Percentiles rank a stretch among this genome's conserved stretches.
Conservation (phyloP, 2,797 vertebrate species). For the Poeciliopsis turneri region DNA sequence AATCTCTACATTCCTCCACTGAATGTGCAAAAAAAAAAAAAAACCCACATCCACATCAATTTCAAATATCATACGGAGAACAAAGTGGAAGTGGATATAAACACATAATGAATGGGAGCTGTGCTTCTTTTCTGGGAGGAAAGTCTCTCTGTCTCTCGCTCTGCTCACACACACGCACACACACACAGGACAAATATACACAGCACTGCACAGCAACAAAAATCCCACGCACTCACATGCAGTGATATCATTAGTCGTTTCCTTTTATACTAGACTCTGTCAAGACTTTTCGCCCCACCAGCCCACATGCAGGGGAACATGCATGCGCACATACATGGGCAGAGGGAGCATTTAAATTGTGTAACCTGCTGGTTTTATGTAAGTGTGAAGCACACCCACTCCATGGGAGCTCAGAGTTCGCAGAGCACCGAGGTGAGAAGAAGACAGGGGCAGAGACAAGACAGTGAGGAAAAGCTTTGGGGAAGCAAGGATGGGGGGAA, state of each 20-base stretch:
- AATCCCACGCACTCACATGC: slow-evolving; percentile 30
- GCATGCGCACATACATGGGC: slow-evolving; percentile 31
- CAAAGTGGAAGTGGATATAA: slow-evolving; percentile 22
- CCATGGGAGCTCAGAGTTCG: slow-evolving; percentile 64
- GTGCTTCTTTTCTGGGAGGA: slow-evolving; percentile 23
- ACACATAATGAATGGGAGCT: slow-evolving; percentile 19
- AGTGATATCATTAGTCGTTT: slow-evolving; percentile 33
- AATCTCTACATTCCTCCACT: not conserved
- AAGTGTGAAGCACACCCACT: slow-evolving; percentile 78
- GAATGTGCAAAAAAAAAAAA: not conserved
- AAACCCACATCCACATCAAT: slow-evolving; percentile 13
- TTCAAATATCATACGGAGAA: slow-evolving; percentile 23
- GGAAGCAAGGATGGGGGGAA: slow-evolving; percentile 2
- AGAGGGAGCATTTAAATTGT: slow-evolving; percentile 58
- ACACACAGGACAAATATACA: slow-evolving; percentile 16
- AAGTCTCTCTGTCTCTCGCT: slow-evolving; percentile 4
- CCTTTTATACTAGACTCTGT: slow-evolving; percentile 54
- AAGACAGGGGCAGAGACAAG: slow-evolving; percentile 24
- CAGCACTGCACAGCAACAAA: slow-evolving; percentile 24
- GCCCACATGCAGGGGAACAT: slow-evolving; percentile 52
- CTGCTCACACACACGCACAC: slow-evolving; percentile 11
- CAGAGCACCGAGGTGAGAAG: slow-evolving; percentile 47
- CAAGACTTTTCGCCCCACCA: slow-evolving; percentile 43
- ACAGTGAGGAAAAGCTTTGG: slow-evolving; percentile 5
- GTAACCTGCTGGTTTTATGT: slow-evolving; percentile 76